Evolutionary conservation across 2,888 invertebrate species (phyloP).

Genomic region (Drosophila putrida): DNA sequence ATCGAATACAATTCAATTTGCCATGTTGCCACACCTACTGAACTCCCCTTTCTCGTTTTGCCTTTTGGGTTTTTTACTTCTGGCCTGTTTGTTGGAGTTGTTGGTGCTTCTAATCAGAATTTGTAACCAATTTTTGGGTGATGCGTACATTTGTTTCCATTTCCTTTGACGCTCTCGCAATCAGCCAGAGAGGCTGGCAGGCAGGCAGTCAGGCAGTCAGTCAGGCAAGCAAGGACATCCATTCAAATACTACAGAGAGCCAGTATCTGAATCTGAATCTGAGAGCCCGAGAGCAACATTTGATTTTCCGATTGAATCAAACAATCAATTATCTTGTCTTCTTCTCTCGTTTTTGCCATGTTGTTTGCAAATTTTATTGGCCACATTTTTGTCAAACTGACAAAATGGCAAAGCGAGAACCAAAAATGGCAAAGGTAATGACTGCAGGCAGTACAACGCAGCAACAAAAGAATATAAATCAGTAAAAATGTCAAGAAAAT

Average conservation of each 20-base stretch:
- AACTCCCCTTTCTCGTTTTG: slow-evolving; percentile 14
- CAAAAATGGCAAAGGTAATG: slow-evolving; percentile 39
- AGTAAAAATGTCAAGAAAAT: slow-evolving; percentile 37
- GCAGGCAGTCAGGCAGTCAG: slow-evolving; percentile 55
- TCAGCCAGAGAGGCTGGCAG: slow-evolving; percentile 52
- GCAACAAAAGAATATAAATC: slow-evolving; percentile 17
- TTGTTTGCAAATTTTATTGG: slow-evolving; percentile 67
- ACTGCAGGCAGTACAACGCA: slow-evolving; percentile 23
- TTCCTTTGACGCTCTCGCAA: slow-evolving; percentile 75
- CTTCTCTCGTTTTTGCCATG: slow-evolving; percentile 23
- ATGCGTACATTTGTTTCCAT: slow-evolving; percentile 67
- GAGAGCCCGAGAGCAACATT: slow-evolving; percentile 58
- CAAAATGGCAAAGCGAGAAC: slow-evolving; percentile 32
- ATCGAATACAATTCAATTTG: slow-evolving; percentile 77
- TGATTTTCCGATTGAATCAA: slow-evolving; percentile 80
- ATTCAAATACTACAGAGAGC: slow-evolving; percentile 37
- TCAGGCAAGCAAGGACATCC: slow-evolving; percentile 49
- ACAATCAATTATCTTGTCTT: slow-evolving; percentile 80
- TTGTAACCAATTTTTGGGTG: slow-evolving; percentile 76
- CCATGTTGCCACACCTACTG: slow-evolving; percentile 65
- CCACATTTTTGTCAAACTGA: slow-evolving; percentile 63
- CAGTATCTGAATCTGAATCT: slow-evolving; percentile 10
- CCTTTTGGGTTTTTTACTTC: slow-evolving; percentile 48
- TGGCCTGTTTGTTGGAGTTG: slow-evolving; percentile 53
- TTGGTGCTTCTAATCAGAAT: slow-evolving; percentile 77